Evolutionary conservation across 2,113 vertebrate species (phyloP).

Genomic region (Chiloscyllium plagiosum): DNA sequence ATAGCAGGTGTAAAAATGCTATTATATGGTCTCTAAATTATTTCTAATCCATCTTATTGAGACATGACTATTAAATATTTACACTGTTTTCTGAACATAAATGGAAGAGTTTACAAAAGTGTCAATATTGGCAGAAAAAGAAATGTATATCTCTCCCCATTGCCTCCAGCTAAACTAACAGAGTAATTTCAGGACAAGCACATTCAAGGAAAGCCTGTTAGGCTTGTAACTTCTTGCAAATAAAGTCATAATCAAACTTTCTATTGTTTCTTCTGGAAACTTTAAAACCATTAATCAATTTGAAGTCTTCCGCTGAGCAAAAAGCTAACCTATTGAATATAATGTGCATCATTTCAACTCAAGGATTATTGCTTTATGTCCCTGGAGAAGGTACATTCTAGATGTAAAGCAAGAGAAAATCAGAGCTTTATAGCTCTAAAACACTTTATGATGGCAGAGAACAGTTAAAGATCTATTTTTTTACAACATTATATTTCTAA

Average conservation of each 20-base stretch:
- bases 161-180: neutral
- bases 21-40: neutral
- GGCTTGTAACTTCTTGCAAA: neutral
- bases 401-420: neutral
- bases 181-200: neutral
- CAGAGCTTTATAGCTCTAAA: neutral
- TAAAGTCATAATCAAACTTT: neutral
- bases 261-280: neutral
- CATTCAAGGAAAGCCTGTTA: neutral
- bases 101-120: neutral
- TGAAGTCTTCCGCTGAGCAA: neutral
- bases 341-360: neutral
- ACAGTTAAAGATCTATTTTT: neutral
- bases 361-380: neutral
- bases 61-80: neutral
- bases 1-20: neutral
- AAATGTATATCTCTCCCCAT: neutral
- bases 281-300: neutral
- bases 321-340: neutral
- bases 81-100: neutral
- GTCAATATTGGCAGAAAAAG: neutral
- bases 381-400: neutral
- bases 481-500: neutral
- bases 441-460: neutral
- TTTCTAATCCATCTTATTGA: neutral